Evolutionary conservation across 2,113 vertebrate genomes (phyloP), one percentile per base, ranked within the genome.

Genomic region (Vombatus ursinus): DNA sequence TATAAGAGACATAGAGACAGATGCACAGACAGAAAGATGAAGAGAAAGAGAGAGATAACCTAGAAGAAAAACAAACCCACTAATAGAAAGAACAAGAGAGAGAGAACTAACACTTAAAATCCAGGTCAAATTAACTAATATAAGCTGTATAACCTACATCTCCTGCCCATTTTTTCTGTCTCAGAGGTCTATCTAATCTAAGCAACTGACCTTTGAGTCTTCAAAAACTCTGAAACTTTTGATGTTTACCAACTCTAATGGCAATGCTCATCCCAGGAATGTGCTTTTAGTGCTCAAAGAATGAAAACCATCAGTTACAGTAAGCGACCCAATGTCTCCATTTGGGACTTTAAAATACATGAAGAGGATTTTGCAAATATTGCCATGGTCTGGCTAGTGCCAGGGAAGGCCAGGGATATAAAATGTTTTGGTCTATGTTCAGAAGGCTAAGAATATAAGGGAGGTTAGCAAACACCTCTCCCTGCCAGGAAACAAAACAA

Each of bases 261-360:
- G 89, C 96, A 96, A 92, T 31, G 48, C 47, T 51, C 84, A 94
- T 93, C 94, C 96, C 96, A 95, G 94, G 93, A 97, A 97, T 52
- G n/a, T 53, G 92, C 95, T 94, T 96, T 97, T 97, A 96, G 97
- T 95, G 92, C 96, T 94, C 91, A 50, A 96, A 93, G 96, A 97
- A 97, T 97, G 96, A 97, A 97, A 97, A 96, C 94, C 96, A 97
- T 98, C 94, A 47, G 1, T 97, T 97, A 97, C 11, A 93, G 77
- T 95, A 96, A 98, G 91, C 94, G 90, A 90, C 50, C 92, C 94
- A 52, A 93, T 94, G 91, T 93, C 91, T 95, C 95, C 93, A 47
- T 24, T 77, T 96, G 37, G 52, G 51, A 97, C 96, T 96, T 95
- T 93, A 95, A 97, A 96, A 96, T 89, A 94, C 23, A 48, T 6